Base-by-base conservation (phyloP, 2,888 invertebrate genomes). In the Epinotia nisella region DNA sequence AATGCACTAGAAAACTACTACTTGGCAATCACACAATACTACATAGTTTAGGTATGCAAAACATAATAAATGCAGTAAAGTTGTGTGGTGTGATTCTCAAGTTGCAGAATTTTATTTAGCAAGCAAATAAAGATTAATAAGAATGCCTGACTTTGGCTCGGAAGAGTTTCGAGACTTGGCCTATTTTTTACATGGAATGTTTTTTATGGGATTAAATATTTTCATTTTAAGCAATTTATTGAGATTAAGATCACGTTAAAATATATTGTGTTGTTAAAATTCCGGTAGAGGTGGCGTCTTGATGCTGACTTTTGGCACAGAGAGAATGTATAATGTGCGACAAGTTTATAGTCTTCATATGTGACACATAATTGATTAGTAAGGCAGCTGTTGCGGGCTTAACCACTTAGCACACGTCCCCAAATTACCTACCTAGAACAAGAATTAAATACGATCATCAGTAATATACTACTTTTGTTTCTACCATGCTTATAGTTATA, bases 241-340 rank as follows among this genome's bases (percentile, higher is more conserved):
- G 82, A 90, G 89, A 90, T 91, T 90, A 90, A 90, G 83, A 90
- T 83, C 84, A 80, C 85, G 82, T 85, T 87, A 87, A 89, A 88
- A 90, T 90, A 90, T 92, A 91, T 92, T 88, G 87, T 90, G 90
- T 88, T 92, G 86, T 92, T 90, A 89, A 90, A 90, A 92, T 92
- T 92, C 91, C 89, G 80, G 80, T 81, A 77, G 86, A 82, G 85
- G 73, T 74, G 72, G 70, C 68, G 75, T 67, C 61, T 87, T 87
- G 87, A 88, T 88, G 88, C 90, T 89, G 90, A 89, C 84, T 90
- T 92, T 92, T 91, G 91, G 92, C 92, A 91, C 90, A 81, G 82
- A 83, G 82, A 85, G 86, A 84, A 86, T 83, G 69, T 87, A 80
- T 90, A 87, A 88, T 89, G 85, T 88, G 89, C 83, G 83, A 87